Conservation (phyloP, 2,113 vertebrate genomes). For the Campylorhamphus procurvoides region DNA sequence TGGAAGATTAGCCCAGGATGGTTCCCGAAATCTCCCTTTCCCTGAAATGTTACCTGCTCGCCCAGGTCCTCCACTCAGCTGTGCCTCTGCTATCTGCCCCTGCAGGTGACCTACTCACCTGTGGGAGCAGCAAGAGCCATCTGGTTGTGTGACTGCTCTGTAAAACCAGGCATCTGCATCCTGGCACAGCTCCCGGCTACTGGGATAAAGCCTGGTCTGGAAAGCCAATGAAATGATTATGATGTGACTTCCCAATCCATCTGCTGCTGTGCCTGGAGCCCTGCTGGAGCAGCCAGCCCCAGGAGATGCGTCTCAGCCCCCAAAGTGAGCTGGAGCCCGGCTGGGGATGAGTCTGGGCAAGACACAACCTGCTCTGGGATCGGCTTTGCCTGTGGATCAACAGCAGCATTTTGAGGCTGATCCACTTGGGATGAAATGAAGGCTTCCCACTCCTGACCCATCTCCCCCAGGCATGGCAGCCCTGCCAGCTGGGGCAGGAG, state of each 20-base stretch:
- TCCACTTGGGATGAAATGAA: background rate
- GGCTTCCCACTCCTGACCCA: background rate
- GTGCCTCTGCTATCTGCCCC: background rate
- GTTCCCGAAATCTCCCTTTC: background rate
- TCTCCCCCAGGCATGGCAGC: background rate
- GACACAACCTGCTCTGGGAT: background rate
- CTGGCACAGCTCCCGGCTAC: background rate
- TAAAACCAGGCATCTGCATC: background rate
- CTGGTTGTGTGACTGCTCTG: background rate
- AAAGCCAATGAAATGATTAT: fast-evolving
- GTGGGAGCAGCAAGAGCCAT: background rate
- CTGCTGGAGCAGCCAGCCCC: background rate
- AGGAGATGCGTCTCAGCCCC: background rate
- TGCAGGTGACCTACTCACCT: background rate
- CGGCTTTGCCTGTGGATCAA: background rate
- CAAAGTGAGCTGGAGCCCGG: background rate
- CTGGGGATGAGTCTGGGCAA: background rate
- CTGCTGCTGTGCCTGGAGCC: background rate
- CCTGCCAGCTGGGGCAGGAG: background rate
- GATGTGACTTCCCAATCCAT: background rate
- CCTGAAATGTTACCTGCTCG: background rate
- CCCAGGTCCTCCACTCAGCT: background rate
- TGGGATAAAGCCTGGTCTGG: background rate
- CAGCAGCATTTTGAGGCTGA: background rate
- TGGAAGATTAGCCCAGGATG: background rate